These are phyloP conservation scores for Bos indicus DNA, from an alignment of 2,113 vertebrate species.

Conservation along the genomic window DNA sequence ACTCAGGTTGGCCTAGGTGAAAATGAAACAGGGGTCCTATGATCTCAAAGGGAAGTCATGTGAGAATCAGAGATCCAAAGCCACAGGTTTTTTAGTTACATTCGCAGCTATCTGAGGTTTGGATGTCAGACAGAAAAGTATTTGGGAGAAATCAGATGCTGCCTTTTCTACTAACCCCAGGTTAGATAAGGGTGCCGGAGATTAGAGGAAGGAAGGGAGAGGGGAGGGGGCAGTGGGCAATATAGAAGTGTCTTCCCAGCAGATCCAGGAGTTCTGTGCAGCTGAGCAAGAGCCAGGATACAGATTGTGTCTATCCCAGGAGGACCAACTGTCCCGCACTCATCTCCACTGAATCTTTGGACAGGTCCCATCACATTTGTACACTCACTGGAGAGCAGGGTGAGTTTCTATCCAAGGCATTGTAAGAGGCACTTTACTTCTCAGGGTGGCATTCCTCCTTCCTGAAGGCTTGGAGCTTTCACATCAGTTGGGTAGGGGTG, in stretches of 20 bases:
- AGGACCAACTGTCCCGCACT: background rate
- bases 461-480: background rate
- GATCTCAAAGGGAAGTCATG: background rate
- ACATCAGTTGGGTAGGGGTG: too few relatives aligned
- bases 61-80: background rate
- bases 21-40: background rate
- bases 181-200: background rate
- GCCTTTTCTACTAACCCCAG: background rate
- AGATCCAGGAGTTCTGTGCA: background rate
- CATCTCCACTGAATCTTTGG: background rate
- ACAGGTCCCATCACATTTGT: fast-evolving
- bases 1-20: too few relatives aligned
- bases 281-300: background rate
- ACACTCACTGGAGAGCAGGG: too few relatives aligned
- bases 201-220: background rate
- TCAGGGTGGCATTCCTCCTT: background rate
- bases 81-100: background rate
- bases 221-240: background rate
- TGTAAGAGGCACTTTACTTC: too few relatives aligned
- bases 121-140: background rate
- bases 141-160: background rate
- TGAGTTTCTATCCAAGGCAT: background rate
- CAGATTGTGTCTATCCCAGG: background rate
- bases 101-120: background rate
- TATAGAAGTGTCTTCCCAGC: background rate